Base-by-base conservation (phyloP, 2,113 vertebrate genomes). In the Anhinga rufa region DNA sequence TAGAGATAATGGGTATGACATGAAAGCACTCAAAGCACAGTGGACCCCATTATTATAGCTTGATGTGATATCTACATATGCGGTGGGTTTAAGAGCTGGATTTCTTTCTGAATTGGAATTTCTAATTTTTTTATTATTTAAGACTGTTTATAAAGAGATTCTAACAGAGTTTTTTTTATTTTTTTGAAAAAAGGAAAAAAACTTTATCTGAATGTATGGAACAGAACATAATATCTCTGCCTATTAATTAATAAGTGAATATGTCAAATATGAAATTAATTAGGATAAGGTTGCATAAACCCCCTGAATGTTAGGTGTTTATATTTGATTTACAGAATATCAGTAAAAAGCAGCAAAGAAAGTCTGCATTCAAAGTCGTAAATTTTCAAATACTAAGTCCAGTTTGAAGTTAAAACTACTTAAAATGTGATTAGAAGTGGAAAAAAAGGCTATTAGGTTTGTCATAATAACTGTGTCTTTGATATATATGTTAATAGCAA, bases 401-500 rank as follows among this genome's bases (percentile, higher is more conserved):
- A 70, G 24, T 75, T 86, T 86, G 55, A 86, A 83, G 19, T 52
- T 20, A 42, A 91, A 57, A 13, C n/a, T 46, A 32, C 46, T 80
- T 70, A 72, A 92, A 87, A 82, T 77, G 26, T 90, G 71, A 44
- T 91, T 87, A 77, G 42, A 42, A 70, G 26, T 86, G 51, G 58
- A 72, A 86, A 91, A 68, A 46, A 72, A 66, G 29, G 22, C 75
- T 80, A 66, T 92, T 87, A 74, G 17, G 21, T 95, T 95, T 86
- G 84, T 90, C 79, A 44, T 91, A 96, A 89, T 58, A 94, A 77
- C 66, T 55, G 57, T 84, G 68, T 62, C 85, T 95, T 94, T 94
- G 91, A 93, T 96, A 89, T 64, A 86, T 93, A 96, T 96, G 77
- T 91, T 97, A 95, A 95, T 97, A 81, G 78, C 69, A 93, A 89